Evolutionary conservation across 2,113 vertebrate genomes (phyloP).

Genomic region (Anolis carolinensis): DNA sequence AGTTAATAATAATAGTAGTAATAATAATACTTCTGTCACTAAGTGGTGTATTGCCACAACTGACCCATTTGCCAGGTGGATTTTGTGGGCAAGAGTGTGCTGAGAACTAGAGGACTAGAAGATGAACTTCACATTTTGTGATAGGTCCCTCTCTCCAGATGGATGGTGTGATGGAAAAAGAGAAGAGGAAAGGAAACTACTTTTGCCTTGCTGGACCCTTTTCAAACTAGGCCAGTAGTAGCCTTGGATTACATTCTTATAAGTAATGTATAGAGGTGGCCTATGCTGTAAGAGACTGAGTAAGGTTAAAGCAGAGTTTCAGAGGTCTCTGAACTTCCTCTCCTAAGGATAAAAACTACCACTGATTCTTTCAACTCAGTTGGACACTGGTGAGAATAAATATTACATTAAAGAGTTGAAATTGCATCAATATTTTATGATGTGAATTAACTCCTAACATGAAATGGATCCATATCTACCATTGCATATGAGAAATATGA

Average conservation of each 20-base stretch:
- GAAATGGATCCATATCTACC: neutral
- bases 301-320: neutral
- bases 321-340: neutral
- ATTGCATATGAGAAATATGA: neutral
- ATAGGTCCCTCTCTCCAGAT: neutral
- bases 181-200: neutral
- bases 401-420: neutral
- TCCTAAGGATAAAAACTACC: neutral
- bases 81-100: neutral
- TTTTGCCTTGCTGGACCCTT: neutral
- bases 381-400: neutral
- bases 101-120: neutral
- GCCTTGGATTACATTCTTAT: neutral
- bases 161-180: neutral
- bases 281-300: neutral
- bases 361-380: neutral
- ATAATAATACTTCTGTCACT: neutral
- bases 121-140: neutral
- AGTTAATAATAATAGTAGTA: too few species aligned
- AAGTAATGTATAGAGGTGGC: neutral
- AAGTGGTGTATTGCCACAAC: neutral
- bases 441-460: neutral
- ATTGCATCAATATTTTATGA: conserved; percentile 6
- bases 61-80: neutral
- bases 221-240: neutral